A percentile compares a stretch with the other conserved stretches of the same genome.
Conservation (phyloP, 1,140 invertebrate genomes). For the Tyrophagus putrescentiae region DNA sequence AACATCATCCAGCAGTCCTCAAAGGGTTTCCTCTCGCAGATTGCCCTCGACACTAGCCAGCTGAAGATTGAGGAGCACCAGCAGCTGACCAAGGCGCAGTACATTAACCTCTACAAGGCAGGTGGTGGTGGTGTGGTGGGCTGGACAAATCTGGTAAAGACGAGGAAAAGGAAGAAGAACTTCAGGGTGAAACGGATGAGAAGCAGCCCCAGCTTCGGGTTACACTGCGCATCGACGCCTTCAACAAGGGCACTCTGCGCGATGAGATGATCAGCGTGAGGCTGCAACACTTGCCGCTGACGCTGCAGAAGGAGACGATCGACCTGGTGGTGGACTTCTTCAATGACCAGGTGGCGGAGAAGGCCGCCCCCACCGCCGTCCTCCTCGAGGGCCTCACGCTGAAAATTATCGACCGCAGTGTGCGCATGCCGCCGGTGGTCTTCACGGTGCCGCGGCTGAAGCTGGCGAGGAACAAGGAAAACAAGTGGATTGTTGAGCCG, state of each 20-base stretch:
- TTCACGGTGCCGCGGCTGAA: background rate
- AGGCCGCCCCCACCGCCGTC: background rate
- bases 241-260: background rate
- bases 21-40: constrained; percentile 15
- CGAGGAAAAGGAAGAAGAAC: background rate
- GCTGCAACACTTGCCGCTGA: background rate
- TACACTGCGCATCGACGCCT: constrained; percentile 5
- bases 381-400: background rate
- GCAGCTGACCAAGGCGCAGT: background rate
- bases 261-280: constrained; percentile 17
- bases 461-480: background rate
- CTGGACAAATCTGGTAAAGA: background rate
- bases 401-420: background rate
- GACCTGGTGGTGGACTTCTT: constrained; percentile 13
- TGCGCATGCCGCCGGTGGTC: background rate
- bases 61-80: background rate
- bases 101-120: constrained; percentile 1
- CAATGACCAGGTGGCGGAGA: background rate
- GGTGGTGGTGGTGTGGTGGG: background rate
- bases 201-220: background rate
- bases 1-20: constrained; percentile 18
- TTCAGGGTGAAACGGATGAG: background rate
- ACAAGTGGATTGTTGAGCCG: constrained; percentile 10
- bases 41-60: background rate
- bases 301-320: constrained; percentile 11